Percentiles rank a stretch among this genome's conserved stretches.
These are phyloP conservation scores for Cataglyphis rosenhaueri DNA, from an alignment of 2,888 invertebrate genomes.

Conservation along the genomic window DNA sequence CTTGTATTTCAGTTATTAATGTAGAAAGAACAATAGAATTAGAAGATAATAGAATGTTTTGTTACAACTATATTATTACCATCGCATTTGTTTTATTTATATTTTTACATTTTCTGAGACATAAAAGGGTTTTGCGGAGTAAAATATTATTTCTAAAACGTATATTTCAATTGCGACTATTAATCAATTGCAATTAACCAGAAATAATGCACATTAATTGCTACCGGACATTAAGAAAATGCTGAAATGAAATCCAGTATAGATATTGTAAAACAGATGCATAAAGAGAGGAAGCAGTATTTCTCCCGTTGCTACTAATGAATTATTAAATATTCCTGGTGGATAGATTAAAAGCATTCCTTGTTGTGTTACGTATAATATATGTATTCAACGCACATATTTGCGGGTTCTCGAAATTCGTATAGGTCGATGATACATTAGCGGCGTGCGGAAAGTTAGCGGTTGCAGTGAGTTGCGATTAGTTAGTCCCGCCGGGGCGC, in stretches of 20 bases:
- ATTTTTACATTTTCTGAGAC: background rate
- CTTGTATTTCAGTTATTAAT: background rate
- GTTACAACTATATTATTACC: background rate
- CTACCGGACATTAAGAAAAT: background rate
- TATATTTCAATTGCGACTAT: background rate
- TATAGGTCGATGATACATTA: slow-evolving; percentile 30
- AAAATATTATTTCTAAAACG: background rate
- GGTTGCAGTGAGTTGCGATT: slow-evolving; percentile 33
- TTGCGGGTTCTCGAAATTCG: background rate
- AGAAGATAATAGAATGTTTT: background rate
- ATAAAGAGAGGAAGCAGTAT: background rate
- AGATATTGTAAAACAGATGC: background rate
- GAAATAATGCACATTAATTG: background rate
- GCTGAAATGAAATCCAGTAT: background rate
- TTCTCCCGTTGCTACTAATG: slow-evolving; percentile 11
- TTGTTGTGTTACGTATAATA: background rate
- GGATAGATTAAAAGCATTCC: slow-evolving; percentile 20
- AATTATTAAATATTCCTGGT: slow-evolving; percentile 35
- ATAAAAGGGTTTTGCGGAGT: background rate
- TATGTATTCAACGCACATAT: slow-evolving; percentile 22
- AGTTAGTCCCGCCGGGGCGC: slow-evolving; percentile 33
- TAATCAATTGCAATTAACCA: background rate
- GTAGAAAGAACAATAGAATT: background rate
- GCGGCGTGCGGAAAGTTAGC: slow-evolving; percentile 35
- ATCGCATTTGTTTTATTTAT: background rate